Conservation (phyloP, 2,113 vertebrate genomes). For the Tangachromis dhanisi region DNA sequence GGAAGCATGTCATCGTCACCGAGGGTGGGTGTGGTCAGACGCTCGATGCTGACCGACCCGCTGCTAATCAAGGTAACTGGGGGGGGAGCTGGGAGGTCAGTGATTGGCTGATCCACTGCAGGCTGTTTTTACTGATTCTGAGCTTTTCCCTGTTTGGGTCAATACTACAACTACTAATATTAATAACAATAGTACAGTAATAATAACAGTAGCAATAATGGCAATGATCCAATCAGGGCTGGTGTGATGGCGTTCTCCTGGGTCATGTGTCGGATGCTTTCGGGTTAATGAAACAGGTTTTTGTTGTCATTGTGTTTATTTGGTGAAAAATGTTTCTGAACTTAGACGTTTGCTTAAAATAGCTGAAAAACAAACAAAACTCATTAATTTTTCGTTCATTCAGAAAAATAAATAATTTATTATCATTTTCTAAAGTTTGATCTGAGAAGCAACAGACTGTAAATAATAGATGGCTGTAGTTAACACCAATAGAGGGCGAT, state of each 20-base stretch:
- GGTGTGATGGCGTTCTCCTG: neutral
- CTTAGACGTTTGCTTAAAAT: neutral
- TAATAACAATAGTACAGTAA: neutral
- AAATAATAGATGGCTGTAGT: neutral
- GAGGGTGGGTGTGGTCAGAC: slow-evolving; percentile 38
- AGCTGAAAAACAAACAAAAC: neutral
- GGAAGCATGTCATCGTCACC: neutral
- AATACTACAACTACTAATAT: neutral
- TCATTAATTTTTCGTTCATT: neutral
- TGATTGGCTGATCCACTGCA: neutral
- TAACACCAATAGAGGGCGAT: neutral
- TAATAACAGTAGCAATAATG: neutral
- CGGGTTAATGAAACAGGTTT: neutral
- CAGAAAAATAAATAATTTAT: neutral
- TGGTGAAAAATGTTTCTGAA: neutral
- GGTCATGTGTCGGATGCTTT: neutral
- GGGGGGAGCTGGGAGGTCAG: neutral
- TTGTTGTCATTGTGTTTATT: neutral
- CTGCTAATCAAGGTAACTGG: slow-evolving; percentile 12
- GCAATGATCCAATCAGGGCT: neutral
- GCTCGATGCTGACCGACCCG: slow-evolving; percentile 38
- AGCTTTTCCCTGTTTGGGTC: neutral
- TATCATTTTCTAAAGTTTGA: neutral
- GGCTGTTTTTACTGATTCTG: neutral
- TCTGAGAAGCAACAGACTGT: neutral